Conservation (phyloP, 1,140 invertebrate genomes). For the Parasteatoda tepidariorum region DNA sequence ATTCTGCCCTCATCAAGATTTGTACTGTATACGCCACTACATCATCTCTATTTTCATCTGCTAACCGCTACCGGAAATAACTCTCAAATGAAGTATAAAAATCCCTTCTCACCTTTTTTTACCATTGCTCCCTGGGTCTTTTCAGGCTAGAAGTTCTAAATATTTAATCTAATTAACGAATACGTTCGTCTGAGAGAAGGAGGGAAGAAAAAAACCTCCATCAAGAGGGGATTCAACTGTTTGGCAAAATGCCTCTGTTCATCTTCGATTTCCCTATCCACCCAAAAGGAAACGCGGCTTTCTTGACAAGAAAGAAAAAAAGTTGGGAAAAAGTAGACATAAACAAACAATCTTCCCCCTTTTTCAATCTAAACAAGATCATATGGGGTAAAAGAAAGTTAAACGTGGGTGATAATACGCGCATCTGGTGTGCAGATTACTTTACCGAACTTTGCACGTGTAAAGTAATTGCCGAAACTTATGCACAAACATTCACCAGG, state of each 20-base stretch:
- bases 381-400: not conserved
- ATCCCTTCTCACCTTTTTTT: not conserved
- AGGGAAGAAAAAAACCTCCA: not conserved
- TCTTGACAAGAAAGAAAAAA: not conserved
- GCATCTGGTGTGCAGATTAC: conserved; percentile 47
- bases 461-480: conserved; percentile 47
- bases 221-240: too few species aligned
- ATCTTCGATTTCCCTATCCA: not conserved
- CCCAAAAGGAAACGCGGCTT: not conserved
- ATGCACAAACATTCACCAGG: conserved; percentile 36
- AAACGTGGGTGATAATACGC: not conserved
- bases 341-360: conserved; percentile 37
- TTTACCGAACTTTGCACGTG: conserved; percentile 28
- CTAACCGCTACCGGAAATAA: not conserved
- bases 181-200: not conserved
- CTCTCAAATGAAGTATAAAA: not conserved
- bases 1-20: too few species aligned
- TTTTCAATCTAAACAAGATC: conserved; percentile 42
- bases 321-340: conserved; percentile 7
- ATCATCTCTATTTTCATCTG: not conserved
- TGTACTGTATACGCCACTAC: too few species aligned
- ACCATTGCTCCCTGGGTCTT: not conserved
- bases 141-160: not conserved
- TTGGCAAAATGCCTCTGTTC: not conserved
- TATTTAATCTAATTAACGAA: not conserved